Evolutionary conservation across 2,888 invertebrate genomes (phyloP).

Genomic region (Phengaris alcon): DNA sequence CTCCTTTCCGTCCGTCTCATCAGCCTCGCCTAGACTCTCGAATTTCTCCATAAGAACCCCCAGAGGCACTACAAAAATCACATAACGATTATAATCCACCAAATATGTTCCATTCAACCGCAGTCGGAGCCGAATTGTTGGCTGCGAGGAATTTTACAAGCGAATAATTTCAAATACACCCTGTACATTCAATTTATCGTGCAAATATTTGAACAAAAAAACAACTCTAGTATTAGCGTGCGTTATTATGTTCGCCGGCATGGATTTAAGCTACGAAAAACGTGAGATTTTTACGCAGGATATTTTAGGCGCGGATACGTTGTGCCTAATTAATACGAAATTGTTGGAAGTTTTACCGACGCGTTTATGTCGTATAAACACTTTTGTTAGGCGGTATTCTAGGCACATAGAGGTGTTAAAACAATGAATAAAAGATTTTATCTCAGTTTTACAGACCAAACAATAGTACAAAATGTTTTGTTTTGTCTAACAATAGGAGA

Average conservation of each 20-base stretch:
- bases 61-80: slow-evolving; percentile 83
- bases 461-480: background rate
- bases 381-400: background rate
- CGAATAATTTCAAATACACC: slow-evolving; percentile 21
- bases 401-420: background rate
- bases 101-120: slow-evolving; percentile 4
- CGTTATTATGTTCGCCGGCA: background rate
- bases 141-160: slow-evolving; percentile 17
- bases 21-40: slow-evolving; percentile 85
- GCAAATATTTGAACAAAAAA: slow-evolving; percentile 19
- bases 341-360: too few species aligned
- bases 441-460: background rate
- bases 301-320: too few species aligned
- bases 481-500: background rate
- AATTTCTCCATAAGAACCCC: slow-evolving; percentile 88
- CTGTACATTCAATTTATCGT: slow-evolving; percentile 19
- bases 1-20: slow-evolving; percentile 73
- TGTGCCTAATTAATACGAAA: background rate
- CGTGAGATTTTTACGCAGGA: too few species aligned
- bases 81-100: slow-evolving; percentile 29
- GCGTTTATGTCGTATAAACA: background rate
- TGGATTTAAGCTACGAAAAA: background rate
- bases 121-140: slow-evolving; percentile 12
- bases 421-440: background rate
- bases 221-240: background rate